Evolutionary conservation across 2,797 vertebrate genomes (phyloP), one percentile per base, ranked within the genome.

Genomic region (Borostomias antarcticus): DNA sequence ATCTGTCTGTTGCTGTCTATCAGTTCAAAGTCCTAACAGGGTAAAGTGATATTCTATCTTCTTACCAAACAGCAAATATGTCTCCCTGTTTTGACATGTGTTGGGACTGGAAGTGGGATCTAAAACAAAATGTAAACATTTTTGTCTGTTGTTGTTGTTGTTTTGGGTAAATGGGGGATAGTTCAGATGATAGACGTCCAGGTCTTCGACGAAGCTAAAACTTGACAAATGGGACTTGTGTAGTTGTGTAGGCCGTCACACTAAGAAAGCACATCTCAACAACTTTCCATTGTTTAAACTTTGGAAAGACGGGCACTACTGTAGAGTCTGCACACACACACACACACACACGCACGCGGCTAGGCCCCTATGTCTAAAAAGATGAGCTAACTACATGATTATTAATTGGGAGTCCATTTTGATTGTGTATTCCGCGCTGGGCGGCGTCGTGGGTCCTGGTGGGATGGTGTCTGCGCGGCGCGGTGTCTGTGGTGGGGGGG

Each of bases 351-450:
- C n/a, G n/a, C n/a, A n/a, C n/a, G n/a, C n/a, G n/a, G n/a, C n/a
- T n/a, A n/a, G n/a, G 52, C 65, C 15, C 52, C 63, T 13, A 37
- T 21, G 88, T 93, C 93, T 93, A 91, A n/a, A 93, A 93, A 94
- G 93, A 92, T 88, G 89, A 94, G 91, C 93, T 94, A 94, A 94
- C 92, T 89, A 89, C 89, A 89, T 92, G 94, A 95, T 96, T 95
- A 95, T 96, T 97, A 97, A 98, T 98, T 96, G 94, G 86, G 91
- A 5, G 89, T 88, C 91, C 88, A 91, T 92, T 93, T 94, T 90
- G 92, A 96, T 94, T 96, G 95, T 94, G 96, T 97, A 95, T 96
- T 96, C 95, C 89, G 71, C 87, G 89, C 93, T 89, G 92, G 92
- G 88, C 92, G 91, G 93, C 93, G 93, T 91, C 93, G 91, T 88